phyloP scores from a whole-genome alignment of 1,140 invertebrate genomes.

The Neodiprion lecontei region DNA sequence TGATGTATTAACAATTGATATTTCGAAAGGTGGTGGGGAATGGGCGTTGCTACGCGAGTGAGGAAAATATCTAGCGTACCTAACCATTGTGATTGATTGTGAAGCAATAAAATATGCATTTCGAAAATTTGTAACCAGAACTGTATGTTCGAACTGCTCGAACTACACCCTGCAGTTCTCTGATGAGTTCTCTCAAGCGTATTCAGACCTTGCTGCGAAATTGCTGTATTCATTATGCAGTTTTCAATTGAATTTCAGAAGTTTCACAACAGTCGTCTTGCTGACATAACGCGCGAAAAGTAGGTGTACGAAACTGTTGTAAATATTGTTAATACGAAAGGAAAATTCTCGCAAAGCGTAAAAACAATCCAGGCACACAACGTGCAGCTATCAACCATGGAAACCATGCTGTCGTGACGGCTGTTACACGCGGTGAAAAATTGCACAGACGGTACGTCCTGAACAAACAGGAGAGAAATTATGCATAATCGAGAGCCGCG shows the following conservation, averaged over 20 bases:
- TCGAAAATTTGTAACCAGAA: background rate
- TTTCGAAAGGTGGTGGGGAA: background rate
- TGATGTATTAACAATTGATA: too few relatives aligned
- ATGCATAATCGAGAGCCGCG: background rate
- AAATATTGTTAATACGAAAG: background rate
- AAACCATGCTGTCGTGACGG: too few relatives aligned
- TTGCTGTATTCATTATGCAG: background rate
- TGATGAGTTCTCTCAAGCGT: background rate
- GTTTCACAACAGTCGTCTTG: background rate
- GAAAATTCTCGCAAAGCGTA: background rate
- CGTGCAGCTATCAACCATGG: too few relatives aligned
- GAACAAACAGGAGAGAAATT: background rate
- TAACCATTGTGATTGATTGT: background rate
- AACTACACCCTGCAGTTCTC: background rate
- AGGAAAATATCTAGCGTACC: background rate
- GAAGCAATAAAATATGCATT: background rate
- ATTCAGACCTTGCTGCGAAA: background rate
- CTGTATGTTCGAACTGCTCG: background rate
- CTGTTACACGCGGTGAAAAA: too few relatives aligned
- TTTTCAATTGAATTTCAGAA: background rate
- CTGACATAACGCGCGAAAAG: background rate
- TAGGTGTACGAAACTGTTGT: background rate
- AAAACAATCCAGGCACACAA: background rate
- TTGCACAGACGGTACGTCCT: background rate
- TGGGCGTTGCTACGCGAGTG: background rate